Evolutionary conservation across 2,113 vertebrate species (phyloP).

Genomic region (Pongo abelii): DNA sequence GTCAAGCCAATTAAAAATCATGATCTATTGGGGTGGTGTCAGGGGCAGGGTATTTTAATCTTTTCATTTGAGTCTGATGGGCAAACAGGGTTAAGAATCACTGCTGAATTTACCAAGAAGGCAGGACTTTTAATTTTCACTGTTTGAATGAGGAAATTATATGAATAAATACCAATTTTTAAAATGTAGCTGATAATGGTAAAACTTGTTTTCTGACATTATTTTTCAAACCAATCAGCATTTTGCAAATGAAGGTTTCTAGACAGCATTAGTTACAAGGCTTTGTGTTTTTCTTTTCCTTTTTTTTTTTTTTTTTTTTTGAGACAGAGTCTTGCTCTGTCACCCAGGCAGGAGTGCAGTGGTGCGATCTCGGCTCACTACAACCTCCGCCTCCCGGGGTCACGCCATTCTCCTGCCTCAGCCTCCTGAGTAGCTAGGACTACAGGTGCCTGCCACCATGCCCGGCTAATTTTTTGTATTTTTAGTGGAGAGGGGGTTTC

Average conservation of each 20-base stretch:
- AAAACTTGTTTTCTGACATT: conserved; percentile 21
- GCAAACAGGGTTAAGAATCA: background rate
- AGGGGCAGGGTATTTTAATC: background rate
- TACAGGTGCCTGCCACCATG: too few species aligned
- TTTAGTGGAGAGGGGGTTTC: too few species aligned
- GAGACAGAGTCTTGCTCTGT: too few species aligned
- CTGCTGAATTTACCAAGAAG: conserved; percentile 1
- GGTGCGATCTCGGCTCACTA: too few species aligned
- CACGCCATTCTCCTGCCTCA: too few species aligned
- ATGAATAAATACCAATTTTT: background rate
- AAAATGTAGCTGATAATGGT: background rate
- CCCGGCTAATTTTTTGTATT: too few species aligned
- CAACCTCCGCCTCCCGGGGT: too few species aligned
- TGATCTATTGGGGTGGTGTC: background rate
- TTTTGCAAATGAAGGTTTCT: conserved; percentile 8
- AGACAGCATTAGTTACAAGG: background rate
- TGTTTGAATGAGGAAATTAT: conserved; percentile 44
- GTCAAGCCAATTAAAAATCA: background rate
- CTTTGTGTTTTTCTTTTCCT: background rate
- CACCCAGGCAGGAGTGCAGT: too few species aligned
- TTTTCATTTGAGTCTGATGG: background rate
- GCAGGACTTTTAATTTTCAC: background rate
- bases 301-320: too few species aligned
- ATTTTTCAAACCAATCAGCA: background rate
- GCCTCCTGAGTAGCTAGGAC: too few species aligned